A percentile compares a stretch with the other conserved stretches of the same genome.
Evolutionary conservation across 2,888 invertebrate genomes (phyloP).

Genomic region (Neoascia interrupta): DNA sequence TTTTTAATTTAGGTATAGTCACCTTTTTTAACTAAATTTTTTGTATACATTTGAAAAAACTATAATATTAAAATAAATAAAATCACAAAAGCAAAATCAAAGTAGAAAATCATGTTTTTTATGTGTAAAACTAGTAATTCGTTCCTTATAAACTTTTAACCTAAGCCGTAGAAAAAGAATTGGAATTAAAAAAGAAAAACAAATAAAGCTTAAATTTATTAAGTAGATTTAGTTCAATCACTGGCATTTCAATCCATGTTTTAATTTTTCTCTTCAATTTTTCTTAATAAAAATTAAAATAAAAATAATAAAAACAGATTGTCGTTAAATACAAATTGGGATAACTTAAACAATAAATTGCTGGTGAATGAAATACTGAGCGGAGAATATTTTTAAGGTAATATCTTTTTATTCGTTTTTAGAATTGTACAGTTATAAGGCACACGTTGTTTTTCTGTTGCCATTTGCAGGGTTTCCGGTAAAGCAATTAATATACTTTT

Average conservation of each 20-base stretch:
- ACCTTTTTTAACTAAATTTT: conserved; percentile 22
- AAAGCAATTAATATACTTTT: too few species aligned
- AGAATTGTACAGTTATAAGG: conserved; percentile 38
- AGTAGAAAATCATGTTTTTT: conserved; percentile 11
- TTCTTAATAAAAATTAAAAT: too few species aligned
- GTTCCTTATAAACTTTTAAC: conserved; percentile 6
- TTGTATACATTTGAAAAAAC: conserved; percentile 66
- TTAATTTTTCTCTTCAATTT: background rate
- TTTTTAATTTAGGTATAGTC: conserved; percentile 13
- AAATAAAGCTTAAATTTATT: conserved; percentile 58
- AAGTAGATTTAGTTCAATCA: conserved; percentile 68
- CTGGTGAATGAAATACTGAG: conserved; percentile 60
- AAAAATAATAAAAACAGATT: conserved; percentile 26
- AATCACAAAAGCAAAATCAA: conserved; percentile 61
- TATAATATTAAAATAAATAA: conserved; percentile 60
- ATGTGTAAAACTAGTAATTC: background rate
- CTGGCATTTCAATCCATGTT: conserved; percentile 49
- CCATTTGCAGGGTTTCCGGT: too few species aligned
- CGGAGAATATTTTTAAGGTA: conserved; percentile 28
- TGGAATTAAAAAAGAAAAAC: conserved; percentile 24
- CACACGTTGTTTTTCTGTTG: too few species aligned
- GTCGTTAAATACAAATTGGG: conserved; percentile 19
- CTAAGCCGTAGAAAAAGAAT: conserved; percentile 3
- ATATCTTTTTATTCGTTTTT: background rate
- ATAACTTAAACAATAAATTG: conserved; percentile 38